A percentile compares a stretch with the other conserved stretches of the same genome.
phyloP scores from a whole-genome alignment of 2,113 vertebrate species.

The Tinamus guttatus region DNA sequence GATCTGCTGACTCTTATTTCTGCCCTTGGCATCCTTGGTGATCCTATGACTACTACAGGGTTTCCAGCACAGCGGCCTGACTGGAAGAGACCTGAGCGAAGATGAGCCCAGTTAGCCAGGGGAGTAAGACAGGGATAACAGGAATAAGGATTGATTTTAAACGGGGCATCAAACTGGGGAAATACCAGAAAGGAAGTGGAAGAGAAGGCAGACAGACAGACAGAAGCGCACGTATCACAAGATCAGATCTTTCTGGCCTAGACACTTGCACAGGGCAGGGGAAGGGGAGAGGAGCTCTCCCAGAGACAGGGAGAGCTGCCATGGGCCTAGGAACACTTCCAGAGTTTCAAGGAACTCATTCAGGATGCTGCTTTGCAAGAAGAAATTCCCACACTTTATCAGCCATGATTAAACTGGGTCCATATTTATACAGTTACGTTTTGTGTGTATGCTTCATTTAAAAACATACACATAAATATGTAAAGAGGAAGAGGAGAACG shows the following conservation, averaged over 20 bases:
- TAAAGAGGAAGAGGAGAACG: neutral
- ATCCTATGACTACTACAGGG: neutral
- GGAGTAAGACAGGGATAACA: neutral
- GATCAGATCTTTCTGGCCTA: neutral
- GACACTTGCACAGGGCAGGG: neutral
- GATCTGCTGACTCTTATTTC: neutral
- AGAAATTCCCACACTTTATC: neutral
- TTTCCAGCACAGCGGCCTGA: neutral
- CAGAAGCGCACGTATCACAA: neutral
- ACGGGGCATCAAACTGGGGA: accelerated
- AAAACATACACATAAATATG: neutral
- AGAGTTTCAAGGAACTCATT: neutral
- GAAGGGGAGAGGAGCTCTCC: neutral
- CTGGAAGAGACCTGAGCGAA: neutral
- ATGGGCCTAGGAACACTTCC: neutral
- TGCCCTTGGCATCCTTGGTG: neutral
- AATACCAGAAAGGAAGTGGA: neutral
- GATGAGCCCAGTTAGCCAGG: neutral
- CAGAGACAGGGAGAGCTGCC: neutral
- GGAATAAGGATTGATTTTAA: neutral
- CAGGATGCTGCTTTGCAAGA: neutral
- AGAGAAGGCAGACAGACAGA: neutral
- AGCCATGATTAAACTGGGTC: neutral
- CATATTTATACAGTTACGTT: neutral
- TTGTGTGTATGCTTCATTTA: neutral